phyloP scores from a whole-genome alignment of 2,797 vertebrate species.

The Fratercula arctica region DNA sequence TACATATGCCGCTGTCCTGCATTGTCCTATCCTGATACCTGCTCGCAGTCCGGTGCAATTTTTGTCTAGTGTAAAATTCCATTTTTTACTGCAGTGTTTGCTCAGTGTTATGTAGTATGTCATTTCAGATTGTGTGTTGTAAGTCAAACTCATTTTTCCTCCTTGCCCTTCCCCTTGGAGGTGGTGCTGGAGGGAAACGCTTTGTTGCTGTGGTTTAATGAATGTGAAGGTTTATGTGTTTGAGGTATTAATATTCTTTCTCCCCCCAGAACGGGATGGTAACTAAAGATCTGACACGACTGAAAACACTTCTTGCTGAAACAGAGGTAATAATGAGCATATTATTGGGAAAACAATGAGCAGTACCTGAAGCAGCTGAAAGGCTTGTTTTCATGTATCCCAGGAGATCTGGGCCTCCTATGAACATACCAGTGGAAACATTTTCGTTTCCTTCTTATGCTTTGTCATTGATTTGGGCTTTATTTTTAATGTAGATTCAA shows the following conservation, averaged over 20 bases:
- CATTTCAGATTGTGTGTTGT: not conserved
- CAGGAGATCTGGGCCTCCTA: not conserved
- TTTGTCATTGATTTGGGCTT: not conserved
- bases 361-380: not conserved
- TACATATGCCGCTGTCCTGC: not conserved
- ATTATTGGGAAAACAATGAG: not conserved
- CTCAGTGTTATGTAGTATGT: not conserved
- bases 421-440: not conserved
- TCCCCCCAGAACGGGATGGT: conserved; percentile 92
- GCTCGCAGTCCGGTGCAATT: not conserved
- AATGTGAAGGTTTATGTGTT: not conserved
- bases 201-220: not conserved
- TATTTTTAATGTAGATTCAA: not conserved
- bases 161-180: not conserved
- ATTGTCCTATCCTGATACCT: not conserved
- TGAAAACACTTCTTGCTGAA: conserved; percentile 95
- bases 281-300: conserved; percentile 93
- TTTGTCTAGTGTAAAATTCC: not conserved
- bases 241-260: conserved; percentile 5
- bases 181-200: not conserved
- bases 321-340: conserved; percentile 86
- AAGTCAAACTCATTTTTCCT: not conserved
- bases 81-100: not conserved
- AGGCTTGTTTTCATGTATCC: not conserved
- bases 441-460: not conserved